Evolutionary conservation across 1,140 invertebrate genomes (phyloP).

Genomic region (Carcinoscorpius rotundicauda): DNA sequence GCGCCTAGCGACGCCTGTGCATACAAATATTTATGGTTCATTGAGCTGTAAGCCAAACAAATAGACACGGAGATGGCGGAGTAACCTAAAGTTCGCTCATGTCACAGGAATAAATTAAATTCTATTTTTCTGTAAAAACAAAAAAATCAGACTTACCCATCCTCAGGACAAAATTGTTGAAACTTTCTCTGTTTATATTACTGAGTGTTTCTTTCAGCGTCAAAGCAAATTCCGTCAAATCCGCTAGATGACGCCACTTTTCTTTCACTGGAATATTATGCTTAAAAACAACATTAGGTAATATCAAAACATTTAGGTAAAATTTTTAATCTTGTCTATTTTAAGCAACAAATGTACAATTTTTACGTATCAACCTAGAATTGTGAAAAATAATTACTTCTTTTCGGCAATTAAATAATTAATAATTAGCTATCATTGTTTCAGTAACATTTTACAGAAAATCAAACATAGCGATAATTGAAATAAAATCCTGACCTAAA

Average conservation of each 20-base stretch:
- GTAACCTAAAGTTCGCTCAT: background rate
- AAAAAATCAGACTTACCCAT: slow-evolving; percentile 45
- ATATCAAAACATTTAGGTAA: background rate
- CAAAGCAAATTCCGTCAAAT: slow-evolving; percentile 78
- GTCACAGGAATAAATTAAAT: slow-evolving; percentile 4
- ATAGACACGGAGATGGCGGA: slow-evolving; percentile 13
- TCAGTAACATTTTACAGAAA: no score
- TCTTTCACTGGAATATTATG: slow-evolving; percentile 48
- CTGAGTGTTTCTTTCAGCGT: slow-evolving; percentile 77
- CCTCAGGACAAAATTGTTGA: slow-evolving; percentile 87
- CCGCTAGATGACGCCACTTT: slow-evolving; percentile 68
- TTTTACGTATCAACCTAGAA: no score
- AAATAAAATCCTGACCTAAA: no score
- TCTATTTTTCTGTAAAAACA: background rate
- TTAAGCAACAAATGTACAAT: no score
- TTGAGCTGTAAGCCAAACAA: background rate
- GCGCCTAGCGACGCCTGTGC: no score
- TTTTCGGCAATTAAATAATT: no score
- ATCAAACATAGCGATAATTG: no score
- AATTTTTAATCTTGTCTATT: no score
- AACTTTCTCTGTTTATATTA: slow-evolving; percentile 85
- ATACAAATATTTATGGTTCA: no score
- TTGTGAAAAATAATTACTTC: no score
- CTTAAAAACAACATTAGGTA: slow-evolving; percentile 28
- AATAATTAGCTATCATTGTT: no score